These are phyloP conservation scores for Meliscaeva auricollis DNA, from an alignment of 2,888 invertebrate genomes.

Conservation along the genomic window DNA sequence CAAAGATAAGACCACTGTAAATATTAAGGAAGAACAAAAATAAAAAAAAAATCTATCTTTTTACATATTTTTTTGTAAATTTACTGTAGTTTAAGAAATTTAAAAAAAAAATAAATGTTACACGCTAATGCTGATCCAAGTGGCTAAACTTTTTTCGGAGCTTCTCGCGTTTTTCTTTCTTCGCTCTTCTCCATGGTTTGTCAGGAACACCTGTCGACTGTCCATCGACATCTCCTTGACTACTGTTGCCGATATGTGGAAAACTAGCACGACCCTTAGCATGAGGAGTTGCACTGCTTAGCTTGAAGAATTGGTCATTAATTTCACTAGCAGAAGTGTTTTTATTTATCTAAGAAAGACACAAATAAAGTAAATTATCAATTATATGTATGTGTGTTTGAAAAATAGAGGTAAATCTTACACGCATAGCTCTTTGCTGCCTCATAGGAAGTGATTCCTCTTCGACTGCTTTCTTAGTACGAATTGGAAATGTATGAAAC, in stretches of 20 bases:
- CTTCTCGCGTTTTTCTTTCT: slow-evolving; percentile 96
- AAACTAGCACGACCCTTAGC: slow-evolving; percentile 83
- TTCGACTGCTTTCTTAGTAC: slow-evolving; percentile 82
- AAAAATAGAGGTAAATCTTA: slow-evolving; percentile 79
- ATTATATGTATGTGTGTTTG: slow-evolving; percentile 5
- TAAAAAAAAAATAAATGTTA: slow-evolving; percentile 11
- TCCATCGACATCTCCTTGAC: slow-evolving; percentile 76
- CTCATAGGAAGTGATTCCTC: slow-evolving; percentile 85
- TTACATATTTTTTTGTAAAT: slow-evolving; percentile 4
- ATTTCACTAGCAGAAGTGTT: slow-evolving; percentile 85
- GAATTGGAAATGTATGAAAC: slow-evolving; percentile 86
- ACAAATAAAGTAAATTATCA: neutral
- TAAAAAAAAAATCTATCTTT: slow-evolving; percentile 32
- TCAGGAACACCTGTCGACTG: slow-evolving; percentile 79
- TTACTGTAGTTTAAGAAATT: neutral
- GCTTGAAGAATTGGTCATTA: slow-evolving; percentile 87
- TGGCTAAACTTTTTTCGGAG: slow-evolving; percentile 93
- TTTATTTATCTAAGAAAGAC: slow-evolving; percentile 80
- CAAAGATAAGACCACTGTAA: slow-evolving; percentile 52
- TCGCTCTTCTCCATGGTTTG: slow-evolving; percentile 94
- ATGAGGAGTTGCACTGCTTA: slow-evolving; percentile 81
- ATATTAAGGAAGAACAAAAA: slow-evolving; percentile 33
- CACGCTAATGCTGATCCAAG: slow-evolving; percentile 90
- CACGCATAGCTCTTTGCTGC: slow-evolving; percentile 86
- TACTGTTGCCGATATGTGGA: slow-evolving; percentile 81